These are phyloP conservation scores for Coelopa pilipes DNA, from an alignment of 2,888 invertebrate genomes.

Conservation along the genomic window DNA sequence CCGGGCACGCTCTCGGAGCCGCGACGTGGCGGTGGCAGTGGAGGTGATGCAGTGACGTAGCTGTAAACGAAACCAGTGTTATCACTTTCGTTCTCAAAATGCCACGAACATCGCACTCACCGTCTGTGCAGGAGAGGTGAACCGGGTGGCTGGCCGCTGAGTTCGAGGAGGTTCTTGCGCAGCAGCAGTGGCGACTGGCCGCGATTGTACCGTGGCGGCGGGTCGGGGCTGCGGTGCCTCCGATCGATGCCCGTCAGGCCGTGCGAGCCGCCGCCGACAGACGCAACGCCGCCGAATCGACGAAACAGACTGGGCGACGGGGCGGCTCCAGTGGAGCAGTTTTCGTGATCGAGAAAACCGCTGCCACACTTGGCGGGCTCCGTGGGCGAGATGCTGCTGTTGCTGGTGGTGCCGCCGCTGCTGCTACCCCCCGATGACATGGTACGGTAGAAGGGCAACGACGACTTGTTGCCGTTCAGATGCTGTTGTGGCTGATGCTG, in stretches of 20 bases:
- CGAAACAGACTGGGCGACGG: slow-evolving; percentile 28
- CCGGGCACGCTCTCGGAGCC: slow-evolving; percentile 79
- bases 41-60: slow-evolving; percentile 68
- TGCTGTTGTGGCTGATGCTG: slow-evolving; percentile 46
- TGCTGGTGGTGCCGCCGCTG: slow-evolving; percentile 46
- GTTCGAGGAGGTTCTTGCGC: slow-evolving; percentile 72
- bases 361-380: slow-evolving; percentile 43
- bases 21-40: slow-evolving; percentile 68
- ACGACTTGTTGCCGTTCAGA: slow-evolving; percentile 18
- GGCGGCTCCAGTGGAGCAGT: slow-evolving; percentile 46
- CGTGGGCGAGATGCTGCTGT: slow-evolving; percentile 59
- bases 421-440: slow-evolving; percentile 57
- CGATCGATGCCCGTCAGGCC: slow-evolving; percentile 59
- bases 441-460: slow-evolving; percentile 55
- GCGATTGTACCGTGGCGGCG: slow-evolving; percentile 70
- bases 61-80: slow-evolving; percentile 45
- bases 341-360: slow-evolving; percentile 34
- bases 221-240: slow-evolving; percentile 72
- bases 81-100: neutral
- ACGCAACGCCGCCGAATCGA: slow-evolving; percentile 36
- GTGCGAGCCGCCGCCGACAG: slow-evolving; percentile 43
- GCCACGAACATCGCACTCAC: slow-evolving; percentile 56
- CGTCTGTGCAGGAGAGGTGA: slow-evolving; percentile 71
- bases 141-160: slow-evolving; percentile 63
- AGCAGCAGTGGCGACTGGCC: slow-evolving; percentile 70